These are phyloP conservation scores for Gryllus bimaculatus DNA, from an alignment of 1,140 invertebrate species.

Conservation along the genomic window DNA sequence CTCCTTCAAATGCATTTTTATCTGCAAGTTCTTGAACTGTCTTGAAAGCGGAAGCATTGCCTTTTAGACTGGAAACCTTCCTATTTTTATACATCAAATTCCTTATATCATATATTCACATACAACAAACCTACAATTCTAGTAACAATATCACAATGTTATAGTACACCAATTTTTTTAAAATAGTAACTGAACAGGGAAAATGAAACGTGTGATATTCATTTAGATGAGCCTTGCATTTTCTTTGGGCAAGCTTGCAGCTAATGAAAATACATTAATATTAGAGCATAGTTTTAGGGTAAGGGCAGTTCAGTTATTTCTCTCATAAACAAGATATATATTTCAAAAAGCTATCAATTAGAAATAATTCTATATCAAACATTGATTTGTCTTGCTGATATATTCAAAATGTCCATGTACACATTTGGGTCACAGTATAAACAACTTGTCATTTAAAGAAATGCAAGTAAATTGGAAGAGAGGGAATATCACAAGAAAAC, in stretches of 20 bases:
- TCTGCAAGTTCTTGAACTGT: not conserved
- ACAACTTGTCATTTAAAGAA: not conserved
- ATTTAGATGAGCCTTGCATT: not conserved
- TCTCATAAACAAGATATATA: not conserved
- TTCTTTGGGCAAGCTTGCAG: no score
- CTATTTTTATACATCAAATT: not conserved
- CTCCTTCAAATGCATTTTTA: not conserved
- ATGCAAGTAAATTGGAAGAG: not conserved
- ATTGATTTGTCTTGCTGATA: not conserved
- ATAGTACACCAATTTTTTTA: not conserved
- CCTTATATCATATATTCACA: not conserved
- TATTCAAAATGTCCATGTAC: not conserved
- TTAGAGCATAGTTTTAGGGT: no score
- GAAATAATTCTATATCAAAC: not conserved
- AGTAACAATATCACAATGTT: not conserved
- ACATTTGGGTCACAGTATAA: not conserved
- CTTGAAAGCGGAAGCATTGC: not conserved
- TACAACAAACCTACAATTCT: not conserved
- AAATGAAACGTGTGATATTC: not conserved
- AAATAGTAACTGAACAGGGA: not conserved
- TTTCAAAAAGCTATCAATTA: not conserved
- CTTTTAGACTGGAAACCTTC: not conserved
- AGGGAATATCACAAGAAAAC: not conserved
- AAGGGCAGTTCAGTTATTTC: no score
- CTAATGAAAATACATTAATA: no score